phyloP scores from a whole-genome alignment of 2,888 invertebrate genomes.

The Dolomedes plantarius region DNA sequence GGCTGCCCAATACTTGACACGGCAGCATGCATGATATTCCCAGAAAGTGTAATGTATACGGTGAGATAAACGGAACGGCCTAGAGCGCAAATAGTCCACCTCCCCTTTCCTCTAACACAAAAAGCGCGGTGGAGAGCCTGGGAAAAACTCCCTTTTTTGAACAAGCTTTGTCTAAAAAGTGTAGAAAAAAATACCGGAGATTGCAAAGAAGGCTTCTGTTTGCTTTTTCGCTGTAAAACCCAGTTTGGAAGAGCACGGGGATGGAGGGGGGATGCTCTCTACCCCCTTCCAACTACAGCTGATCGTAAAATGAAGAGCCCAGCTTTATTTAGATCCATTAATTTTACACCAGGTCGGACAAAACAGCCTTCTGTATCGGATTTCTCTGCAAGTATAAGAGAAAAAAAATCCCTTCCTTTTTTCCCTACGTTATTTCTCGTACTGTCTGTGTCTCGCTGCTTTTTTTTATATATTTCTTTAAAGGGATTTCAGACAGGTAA shows the following conservation, averaged over 20 bases:
- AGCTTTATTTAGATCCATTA: conserved; percentile 71
- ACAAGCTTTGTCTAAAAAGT: conserved; percentile 56
- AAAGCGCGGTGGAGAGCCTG: conserved; percentile 4
- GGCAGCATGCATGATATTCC: too few species aligned
- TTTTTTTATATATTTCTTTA: background rate
- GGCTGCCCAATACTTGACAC: too few species aligned
- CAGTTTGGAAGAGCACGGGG: conserved; percentile 21
- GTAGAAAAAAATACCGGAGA: conserved; percentile 42
- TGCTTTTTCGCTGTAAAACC: conserved; percentile 52
- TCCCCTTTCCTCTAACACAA: conserved; percentile 13
- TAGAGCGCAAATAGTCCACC: conserved; percentile 15
- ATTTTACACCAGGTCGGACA: conserved; percentile 68
- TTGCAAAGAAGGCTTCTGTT: conserved; percentile 50
- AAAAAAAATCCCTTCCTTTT: background rate
- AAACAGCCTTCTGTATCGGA: conserved; percentile 65
- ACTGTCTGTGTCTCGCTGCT: background rate
- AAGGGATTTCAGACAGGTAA: conserved; percentile 9
- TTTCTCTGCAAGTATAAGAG: conserved; percentile 16
- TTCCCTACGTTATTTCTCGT: background rate
- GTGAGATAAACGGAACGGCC: conserved; percentile 10
- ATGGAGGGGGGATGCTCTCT: background rate
- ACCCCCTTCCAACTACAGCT: conserved; percentile 15
- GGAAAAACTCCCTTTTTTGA: conserved; percentile 23
- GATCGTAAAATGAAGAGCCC: conserved; percentile 67
- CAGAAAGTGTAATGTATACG: background rate